Conservation (phyloP, 2,888 invertebrate genomes). For the Cryptocephalus moraei region DNA sequence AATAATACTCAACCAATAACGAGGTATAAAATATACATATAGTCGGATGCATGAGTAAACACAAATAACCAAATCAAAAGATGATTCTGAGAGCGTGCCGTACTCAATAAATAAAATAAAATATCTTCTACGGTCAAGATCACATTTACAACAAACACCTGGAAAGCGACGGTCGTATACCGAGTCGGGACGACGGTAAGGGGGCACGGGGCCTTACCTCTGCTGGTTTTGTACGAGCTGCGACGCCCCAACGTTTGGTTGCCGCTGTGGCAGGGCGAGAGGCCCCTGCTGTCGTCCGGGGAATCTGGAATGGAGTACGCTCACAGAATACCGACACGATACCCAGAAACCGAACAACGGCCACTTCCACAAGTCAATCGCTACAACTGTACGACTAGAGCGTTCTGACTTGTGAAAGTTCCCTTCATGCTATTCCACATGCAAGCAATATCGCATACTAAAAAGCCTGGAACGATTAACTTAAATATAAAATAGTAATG, state of each 20-base stretch:
- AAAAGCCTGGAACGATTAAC: not conserved
- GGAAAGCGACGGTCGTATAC: conserved; percentile 2
- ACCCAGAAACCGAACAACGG: too few species aligned
- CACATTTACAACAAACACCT: conserved; percentile 13
- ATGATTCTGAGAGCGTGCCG: conserved; percentile 7
- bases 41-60: conserved; percentile 14
- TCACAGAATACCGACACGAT: too few species aligned
- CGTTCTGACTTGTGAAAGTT: too few species aligned
- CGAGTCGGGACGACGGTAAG: too few species aligned
- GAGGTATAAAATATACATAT: conserved; percentile 9
- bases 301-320: conserved; percentile 45
- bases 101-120: too few species aligned
- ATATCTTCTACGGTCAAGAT: conserved; percentile 7
- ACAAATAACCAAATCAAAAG: conserved; percentile 6
- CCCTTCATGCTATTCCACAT: too few species aligned
- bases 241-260: conserved; percentile 63
- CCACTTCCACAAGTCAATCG: too few species aligned
- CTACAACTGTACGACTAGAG: too few species aligned
- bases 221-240: conserved; percentile 79
- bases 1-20: conserved; percentile 10
- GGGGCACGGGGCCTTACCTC: conserved; percentile 53
- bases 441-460: too few species aligned
- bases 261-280: conserved; percentile 58
- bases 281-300: conserved; percentile 65
- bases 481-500: conserved; percentile 9